Base-by-base conservation (phyloP, 1,140 invertebrate genomes). In the Nasonia longicornis region DNA sequence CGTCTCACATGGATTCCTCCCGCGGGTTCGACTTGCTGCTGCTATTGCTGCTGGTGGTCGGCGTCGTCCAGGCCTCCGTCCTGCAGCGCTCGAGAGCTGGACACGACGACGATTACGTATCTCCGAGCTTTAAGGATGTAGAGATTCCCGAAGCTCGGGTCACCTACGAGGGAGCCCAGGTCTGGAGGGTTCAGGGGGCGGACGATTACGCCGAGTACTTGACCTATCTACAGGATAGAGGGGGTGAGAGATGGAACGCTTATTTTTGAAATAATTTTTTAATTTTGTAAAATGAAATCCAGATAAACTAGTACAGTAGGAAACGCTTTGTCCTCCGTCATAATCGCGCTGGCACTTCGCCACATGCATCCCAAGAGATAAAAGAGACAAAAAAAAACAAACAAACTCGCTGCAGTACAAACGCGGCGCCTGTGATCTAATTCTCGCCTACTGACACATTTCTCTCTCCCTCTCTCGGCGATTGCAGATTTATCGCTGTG, bases 401-500 rank as follows among this genome's bases (percentile, higher is more conserved):
- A 35, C 31, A 35, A 42, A 42, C 38, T 42, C 38, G 38, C 38
- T 10, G 4, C 38, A 7, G 6, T 42, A 42, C 1, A 42, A 42
- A 42, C 38, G 38, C 38, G 38, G 38, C 38, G 38, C 8, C 6
- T 42, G 3, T 58, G 52, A n/a, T 48, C 45, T 48, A 48, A 58
- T n/a, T 58, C 20, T n/a, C 20, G 20, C 7, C 52, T 64, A 0
- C 2, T 45, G 38, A 45, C 38, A 22, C 20, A 20, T 72, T 72
- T 72, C 10, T 72, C 22, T 10, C 31, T 35, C 31, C 6, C 31
- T 26, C 26, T 26, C 1, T 35, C 10, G 20, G 7, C 74, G 66
- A 73, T 67, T 82, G 74, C 85, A 95, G 95, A 94, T 83, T 92
- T 95, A 58, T 92, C 94, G 3, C 91, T 93, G 84, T 95, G 95